phyloP scores from a whole-genome alignment of 2,888 invertebrate genomes.

The Trachelus stipa region DNA sequence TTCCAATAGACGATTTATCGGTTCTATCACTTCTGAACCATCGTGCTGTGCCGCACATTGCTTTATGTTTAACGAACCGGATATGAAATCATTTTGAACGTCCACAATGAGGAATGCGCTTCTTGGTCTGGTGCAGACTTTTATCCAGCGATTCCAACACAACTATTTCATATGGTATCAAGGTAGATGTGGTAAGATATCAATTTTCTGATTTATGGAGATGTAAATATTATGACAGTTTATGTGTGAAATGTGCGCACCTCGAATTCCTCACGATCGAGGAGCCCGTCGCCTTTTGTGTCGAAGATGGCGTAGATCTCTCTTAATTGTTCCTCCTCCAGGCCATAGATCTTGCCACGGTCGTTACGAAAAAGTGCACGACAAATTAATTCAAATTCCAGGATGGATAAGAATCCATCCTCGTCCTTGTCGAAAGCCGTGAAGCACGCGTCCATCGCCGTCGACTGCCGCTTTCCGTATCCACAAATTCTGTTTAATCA shows the following conservation, averaged over 20 bases:
- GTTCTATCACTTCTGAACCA: constrained; percentile 90
- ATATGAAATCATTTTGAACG: constrained; percentile 98
- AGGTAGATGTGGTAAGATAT: not conserved
- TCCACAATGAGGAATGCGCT: constrained; percentile 94
- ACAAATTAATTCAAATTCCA: constrained; percentile 85
- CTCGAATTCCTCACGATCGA: constrained; percentile 85
- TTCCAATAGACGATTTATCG: constrained; percentile 88
- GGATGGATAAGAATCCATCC: constrained; percentile 82
- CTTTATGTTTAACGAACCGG: constrained; percentile 92
- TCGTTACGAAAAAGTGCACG: constrained; percentile 89
- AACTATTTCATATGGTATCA: constrained; percentile 59
- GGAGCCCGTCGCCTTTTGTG: constrained; percentile 78
- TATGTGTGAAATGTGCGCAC: constrained; percentile 38
- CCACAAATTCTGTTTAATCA: constrained; percentile 59
- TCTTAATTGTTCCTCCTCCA: constrained; percentile 77
- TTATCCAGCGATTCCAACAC: constrained; percentile 93
- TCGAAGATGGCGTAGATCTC: constrained; percentile 88
- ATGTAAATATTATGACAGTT: constrained; percentile 1
- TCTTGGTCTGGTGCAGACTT: constrained; percentile 80
- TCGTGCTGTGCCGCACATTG: constrained; percentile 93
- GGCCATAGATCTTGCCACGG: constrained; percentile 83
- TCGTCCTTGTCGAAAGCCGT: constrained; percentile 91
- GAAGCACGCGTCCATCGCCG: constrained; percentile 91
- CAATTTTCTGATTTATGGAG: constrained; percentile 2
- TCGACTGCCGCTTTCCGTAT: constrained; percentile 70